Conservation (phyloP, 2,797 vertebrate species). For the Peromyscus aztecus region DNA sequence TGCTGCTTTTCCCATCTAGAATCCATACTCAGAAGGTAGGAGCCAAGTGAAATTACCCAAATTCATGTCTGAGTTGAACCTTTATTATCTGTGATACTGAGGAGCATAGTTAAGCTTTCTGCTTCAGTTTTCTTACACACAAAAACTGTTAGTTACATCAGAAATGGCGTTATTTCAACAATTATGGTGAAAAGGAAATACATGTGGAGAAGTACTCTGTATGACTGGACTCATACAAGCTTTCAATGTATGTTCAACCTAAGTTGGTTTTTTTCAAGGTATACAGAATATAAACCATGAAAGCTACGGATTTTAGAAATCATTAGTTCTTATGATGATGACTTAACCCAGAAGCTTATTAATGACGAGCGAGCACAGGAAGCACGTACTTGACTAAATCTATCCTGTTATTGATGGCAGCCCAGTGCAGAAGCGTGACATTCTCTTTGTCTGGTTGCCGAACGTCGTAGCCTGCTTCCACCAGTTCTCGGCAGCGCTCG, state of each 20-base stretch:
- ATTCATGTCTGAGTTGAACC: neutral
- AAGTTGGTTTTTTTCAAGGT: neutral
- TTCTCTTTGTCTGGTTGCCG: slow-evolving; percentile 99
- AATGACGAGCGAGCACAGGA: slow-evolving; percentile 46
- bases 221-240: neutral
- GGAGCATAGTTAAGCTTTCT: slow-evolving; percentile 33
- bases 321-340: neutral
- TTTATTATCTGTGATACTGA: neutral
- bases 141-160: neutral
- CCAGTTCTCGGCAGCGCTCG: slow-evolving; percentile 97
- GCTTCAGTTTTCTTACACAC: neutral
- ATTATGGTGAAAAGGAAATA: slow-evolving; percentile 37
- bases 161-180: slow-evolving; percentile 24
- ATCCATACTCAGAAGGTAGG: slow-evolving; percentile 30
- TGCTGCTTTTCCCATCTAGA: neutral
- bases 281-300: neutral
- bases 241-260: slow-evolving; percentile 34
- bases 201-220: neutral
- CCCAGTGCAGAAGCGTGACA: slow-evolving; percentile 98
- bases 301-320: slow-evolving; percentile 52
- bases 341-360: neutral
- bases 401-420: slow-evolving; percentile 99
- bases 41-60: neutral
- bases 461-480: slow-evolving; percentile 99
- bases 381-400: slow-evolving; percentile 97